Conservation (phyloP, 2,888 invertebrate genomes). For the Diachrysia chrysitis region DNA sequence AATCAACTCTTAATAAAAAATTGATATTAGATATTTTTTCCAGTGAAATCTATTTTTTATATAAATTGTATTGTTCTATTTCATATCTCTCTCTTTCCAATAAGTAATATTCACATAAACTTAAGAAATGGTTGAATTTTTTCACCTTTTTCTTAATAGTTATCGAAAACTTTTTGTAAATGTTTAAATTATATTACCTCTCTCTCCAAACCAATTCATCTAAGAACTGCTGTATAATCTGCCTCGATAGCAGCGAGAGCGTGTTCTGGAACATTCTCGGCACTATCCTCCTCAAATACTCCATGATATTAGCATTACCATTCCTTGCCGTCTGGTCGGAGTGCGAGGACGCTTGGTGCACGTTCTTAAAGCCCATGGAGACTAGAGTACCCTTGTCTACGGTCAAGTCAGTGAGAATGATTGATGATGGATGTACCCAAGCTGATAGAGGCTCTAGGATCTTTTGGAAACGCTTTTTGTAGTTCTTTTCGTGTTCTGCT, state of each 20-base stretch:
- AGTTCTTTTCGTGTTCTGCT: slow-evolving; percentile 93
- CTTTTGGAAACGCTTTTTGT: slow-evolving; percentile 94
- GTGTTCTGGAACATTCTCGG: slow-evolving; percentile 98
- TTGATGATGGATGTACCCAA: slow-evolving; percentile 94
- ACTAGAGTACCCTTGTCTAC: slow-evolving; percentile 94
- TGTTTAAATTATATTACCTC: too few species aligned
- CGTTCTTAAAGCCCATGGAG: slow-evolving; percentile 94
- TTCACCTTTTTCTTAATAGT: too few species aligned
- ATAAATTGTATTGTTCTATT: too few species aligned
- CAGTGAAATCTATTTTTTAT: too few species aligned
- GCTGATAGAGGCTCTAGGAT: slow-evolving; percentile 93
- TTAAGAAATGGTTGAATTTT: not conserved
- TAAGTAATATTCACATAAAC: not conserved
- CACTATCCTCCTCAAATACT: slow-evolving; percentile 94
- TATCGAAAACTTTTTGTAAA: too few species aligned
- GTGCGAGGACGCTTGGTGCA: slow-evolving; percentile 91
- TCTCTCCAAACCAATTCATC: slow-evolving; percentile 97
- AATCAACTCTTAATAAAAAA: not conserved
- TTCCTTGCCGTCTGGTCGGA: slow-evolving; percentile 85
- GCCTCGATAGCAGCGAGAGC: slow-evolving; percentile 93
- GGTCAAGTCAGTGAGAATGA: slow-evolving; percentile 94
- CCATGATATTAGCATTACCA: slow-evolving; percentile 94
- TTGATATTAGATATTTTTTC: too few species aligned
- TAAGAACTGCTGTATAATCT: slow-evolving; percentile 96
- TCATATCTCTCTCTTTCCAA: too few species aligned